phyloP scores from a whole-genome alignment of 2,797 vertebrate species.

The Pseudotriccus pelzelni region DNA sequence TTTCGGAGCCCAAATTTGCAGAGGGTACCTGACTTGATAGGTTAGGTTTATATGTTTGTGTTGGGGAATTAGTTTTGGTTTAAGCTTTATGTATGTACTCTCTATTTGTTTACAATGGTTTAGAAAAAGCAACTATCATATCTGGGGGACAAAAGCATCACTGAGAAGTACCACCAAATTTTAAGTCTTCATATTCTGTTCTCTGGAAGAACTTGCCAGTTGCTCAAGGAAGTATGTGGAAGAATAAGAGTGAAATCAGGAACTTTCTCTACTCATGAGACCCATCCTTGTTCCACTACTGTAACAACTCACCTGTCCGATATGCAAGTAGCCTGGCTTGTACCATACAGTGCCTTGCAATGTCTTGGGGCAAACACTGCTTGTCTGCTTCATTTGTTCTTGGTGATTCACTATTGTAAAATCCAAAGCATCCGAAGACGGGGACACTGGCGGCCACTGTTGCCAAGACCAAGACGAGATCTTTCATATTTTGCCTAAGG shows the following conservation, averaged over 20 bases:
- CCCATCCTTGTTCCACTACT: fast-evolving
- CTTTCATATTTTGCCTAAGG: slow-evolving; percentile 90
- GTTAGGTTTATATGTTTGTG: not conserved
- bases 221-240: not conserved
- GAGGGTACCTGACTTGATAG: not conserved
- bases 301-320: slow-evolving; percentile 85
- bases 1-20: not conserved
- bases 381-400: slow-evolving; percentile 36
- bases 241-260: not conserved
- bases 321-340: slow-evolving; percentile 89
- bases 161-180: not conserved
- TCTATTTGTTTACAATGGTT: not conserved
- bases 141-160: not conserved
- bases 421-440: slow-evolving; percentile 79
- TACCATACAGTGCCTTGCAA: slow-evolving; percentile 88
- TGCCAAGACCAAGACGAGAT: slow-evolving; percentile 86
- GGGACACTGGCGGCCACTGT: slow-evolving; percentile 87
- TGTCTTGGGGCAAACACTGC: slow-evolving; percentile 82
- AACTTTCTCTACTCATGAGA: not conserved
- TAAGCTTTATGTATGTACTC: not conserved
- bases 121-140: not conserved
- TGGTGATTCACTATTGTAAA: slow-evolving; percentile 78
- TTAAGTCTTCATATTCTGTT: not conserved
- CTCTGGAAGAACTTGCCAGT: not conserved
- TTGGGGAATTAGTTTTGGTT: not conserved